Percentiles rank a stretch among this genome's conserved stretches.
phyloP scores from a whole-genome alignment of 2,113 vertebrate genomes.

The Ammodytes marinus region DNA sequence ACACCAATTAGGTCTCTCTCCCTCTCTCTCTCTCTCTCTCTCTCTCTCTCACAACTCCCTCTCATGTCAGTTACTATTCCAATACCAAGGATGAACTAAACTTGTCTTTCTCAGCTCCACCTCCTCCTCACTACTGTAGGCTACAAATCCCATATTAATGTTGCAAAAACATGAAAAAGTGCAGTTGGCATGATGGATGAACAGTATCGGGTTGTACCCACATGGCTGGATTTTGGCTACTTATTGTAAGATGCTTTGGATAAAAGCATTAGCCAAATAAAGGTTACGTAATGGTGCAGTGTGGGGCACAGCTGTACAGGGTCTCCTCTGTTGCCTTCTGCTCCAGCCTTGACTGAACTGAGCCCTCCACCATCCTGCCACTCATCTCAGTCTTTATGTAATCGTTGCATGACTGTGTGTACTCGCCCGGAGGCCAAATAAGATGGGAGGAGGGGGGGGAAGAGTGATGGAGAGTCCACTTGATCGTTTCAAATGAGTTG shows the following conservation, averaged over 20 bases:
- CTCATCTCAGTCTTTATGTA: conserved; percentile 20
- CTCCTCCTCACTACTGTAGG: too few relatives aligned
- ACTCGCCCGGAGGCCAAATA: conserved; percentile 3
- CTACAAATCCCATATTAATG: too few relatives aligned
- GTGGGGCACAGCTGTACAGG: not conserved
- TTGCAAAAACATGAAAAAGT: too few relatives aligned
- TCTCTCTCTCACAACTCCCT: not conserved
- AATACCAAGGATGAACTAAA: too few relatives aligned
- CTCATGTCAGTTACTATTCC: too few relatives aligned
- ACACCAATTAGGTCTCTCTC: not conserved
- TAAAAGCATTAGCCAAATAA: too few relatives aligned
- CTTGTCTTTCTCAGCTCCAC: too few relatives aligned
- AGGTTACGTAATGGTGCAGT: not conserved
- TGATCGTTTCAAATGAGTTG: conserved; percentile 6
- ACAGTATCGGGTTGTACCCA: too few relatives aligned
- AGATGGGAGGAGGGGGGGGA: not conserved
- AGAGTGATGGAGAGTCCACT: conserved; percentile 16
- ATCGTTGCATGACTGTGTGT: conserved; percentile 9
- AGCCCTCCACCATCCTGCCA: not conserved
- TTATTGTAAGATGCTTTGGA: too few relatives aligned
- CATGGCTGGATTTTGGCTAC: too few relatives aligned
- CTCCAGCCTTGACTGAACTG: not conserved
- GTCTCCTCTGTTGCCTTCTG: not conserved
- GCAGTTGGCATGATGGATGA: too few relatives aligned
- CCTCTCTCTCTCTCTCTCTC: not conserved